phyloP scores from a whole-genome alignment of 2,113 vertebrate species.

The Psophia crepitans region DNA sequence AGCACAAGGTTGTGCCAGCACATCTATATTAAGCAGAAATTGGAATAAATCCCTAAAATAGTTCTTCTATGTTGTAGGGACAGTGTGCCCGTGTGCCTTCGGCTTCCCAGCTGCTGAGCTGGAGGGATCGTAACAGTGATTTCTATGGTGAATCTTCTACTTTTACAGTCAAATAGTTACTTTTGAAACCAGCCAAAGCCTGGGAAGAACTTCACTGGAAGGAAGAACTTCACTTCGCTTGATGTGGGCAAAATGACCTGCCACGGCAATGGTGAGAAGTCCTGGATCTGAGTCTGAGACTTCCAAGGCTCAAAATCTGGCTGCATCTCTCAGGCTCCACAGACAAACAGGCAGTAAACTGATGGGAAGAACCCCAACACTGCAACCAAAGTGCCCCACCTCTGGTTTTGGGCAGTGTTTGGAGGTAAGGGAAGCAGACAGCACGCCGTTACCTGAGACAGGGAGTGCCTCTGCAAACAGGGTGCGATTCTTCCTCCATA shows the following conservation, averaged over 20 bases:
- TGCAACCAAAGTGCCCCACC: neutral
- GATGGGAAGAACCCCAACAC: neutral
- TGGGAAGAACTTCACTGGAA: neutral
- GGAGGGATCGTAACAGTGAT: neutral
- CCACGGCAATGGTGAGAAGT: fast-evolving
- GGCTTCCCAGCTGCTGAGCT: neutral
- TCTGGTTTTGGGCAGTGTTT: neutral
- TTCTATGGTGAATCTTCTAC: neutral
- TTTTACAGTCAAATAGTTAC: neutral
- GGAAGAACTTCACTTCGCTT: too few species aligned
- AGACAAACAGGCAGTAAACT: neutral
- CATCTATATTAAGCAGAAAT: constrained; percentile 21
- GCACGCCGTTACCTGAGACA: neutral
- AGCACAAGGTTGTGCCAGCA: constrained; percentile 2
- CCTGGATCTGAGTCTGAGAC: neutral
- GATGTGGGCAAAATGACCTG: neutral
- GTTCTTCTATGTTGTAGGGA: neutral
- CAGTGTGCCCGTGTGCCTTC: neutral
- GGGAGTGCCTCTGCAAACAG: neutral
- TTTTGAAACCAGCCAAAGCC: neutral
- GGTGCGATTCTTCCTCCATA: neutral
- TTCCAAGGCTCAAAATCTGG: neutral
- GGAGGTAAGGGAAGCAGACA: neutral
- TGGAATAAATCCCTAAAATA: constrained; percentile 1
- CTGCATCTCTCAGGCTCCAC: neutral